These are phyloP conservation scores for Tetranychus cinnabarinus DNA, from an alignment of 1,140 invertebrate species.

Conservation along the genomic window DNA sequence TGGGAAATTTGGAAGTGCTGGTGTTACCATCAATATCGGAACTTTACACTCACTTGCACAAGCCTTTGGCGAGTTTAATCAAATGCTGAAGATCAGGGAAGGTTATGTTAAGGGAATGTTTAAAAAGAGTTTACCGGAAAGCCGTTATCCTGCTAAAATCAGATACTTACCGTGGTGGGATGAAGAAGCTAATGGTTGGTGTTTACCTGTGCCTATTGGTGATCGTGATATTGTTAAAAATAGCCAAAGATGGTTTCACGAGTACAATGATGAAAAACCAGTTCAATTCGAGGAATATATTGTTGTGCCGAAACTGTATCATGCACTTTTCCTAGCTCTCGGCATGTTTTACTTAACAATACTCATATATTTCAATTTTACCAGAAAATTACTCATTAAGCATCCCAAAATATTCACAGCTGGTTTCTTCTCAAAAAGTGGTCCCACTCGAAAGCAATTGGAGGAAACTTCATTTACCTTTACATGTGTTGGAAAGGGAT, in stretches of 20 bases:
- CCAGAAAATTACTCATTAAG: slow-evolving; percentile 34
- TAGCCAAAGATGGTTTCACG: slow-evolving; percentile 44
- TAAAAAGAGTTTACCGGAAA: slow-evolving; percentile 22
- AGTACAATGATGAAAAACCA: slow-evolving; percentile 37
- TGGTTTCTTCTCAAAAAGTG: slow-evolving; percentile 38
- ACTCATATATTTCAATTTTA: background rate
- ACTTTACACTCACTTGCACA: slow-evolving; percentile 60
- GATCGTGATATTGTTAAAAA: slow-evolving; percentile 52
- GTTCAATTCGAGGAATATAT: slow-evolving; percentile 23
- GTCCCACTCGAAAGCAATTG: slow-evolving; percentile 35
- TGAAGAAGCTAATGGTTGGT: slow-evolving; percentile 34
- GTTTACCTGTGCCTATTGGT: slow-evolving; percentile 45
- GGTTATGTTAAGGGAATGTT: background rate
- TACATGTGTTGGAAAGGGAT: slow-evolving; percentile 47
- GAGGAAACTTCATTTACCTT: slow-evolving; percentile 36
- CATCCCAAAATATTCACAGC: slow-evolving; percentile 45
- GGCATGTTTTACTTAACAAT: background rate
- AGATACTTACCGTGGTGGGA: background rate
- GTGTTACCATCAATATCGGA: slow-evolving; percentile 32
- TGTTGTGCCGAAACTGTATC: slow-evolving; percentile 15
- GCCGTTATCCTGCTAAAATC: background rate
- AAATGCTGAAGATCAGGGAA: slow-evolving; percentile 24
- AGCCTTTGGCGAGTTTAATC: slow-evolving; percentile 34
- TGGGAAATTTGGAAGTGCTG: background rate
- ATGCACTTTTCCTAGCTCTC: slow-evolving; percentile 26